Percentiles rank a stretch among this genome's conserved stretches.
phyloP scores from a whole-genome alignment of 2,113 vertebrate genomes.

The Lampris incognitus region DNA sequence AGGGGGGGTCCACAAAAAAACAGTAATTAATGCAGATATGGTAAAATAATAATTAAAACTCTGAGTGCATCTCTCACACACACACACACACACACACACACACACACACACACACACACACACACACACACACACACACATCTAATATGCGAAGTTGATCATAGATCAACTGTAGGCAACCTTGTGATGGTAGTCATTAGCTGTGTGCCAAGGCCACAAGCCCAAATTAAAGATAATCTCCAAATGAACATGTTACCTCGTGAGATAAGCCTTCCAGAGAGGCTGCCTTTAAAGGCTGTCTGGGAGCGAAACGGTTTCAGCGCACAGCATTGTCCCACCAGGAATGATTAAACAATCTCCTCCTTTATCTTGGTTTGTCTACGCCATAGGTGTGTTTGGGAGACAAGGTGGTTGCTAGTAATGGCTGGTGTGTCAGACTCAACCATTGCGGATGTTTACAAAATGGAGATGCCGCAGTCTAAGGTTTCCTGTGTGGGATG shows the following conservation, averaged over 20 bases:
- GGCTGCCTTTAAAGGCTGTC: not conserved
- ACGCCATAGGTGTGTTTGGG: slow-evolving; percentile 34
- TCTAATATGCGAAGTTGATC: slow-evolving; percentile 47
- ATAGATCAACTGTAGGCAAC: slow-evolving; percentile 34
- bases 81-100: slow-evolving; percentile 32
- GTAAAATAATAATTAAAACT: too few relatives aligned
- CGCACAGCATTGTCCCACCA: slow-evolving; percentile 30
- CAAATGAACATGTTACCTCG: slow-evolving; percentile 58
- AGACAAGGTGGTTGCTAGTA: slow-evolving; percentile 30
- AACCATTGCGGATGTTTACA: slow-evolving; percentile 27
- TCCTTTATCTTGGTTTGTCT: slow-evolving; percentile 22
- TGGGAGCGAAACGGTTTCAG: not conserved
- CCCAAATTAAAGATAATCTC: slow-evolving; percentile 66
- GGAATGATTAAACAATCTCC: slow-evolving; percentile 43
- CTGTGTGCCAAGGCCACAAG: slow-evolving; percentile 38
- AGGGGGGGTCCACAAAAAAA: too few relatives aligned
- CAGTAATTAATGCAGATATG: not conserved
- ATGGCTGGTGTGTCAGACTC: slow-evolving; percentile 49
- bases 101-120: slow-evolving; percentile 19
- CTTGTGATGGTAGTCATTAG: slow-evolving; percentile 56
- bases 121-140: slow-evolving; percentile 25
- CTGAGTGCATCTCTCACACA: too few relatives aligned
- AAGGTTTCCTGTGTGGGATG: slow-evolving; percentile 39
- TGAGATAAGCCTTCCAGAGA: slow-evolving; percentile 41
- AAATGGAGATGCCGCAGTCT: slow-evolving; percentile 42